Percentiles rank a stretch among this genome's conserved stretches.
These are phyloP conservation scores for Aphaenogaster ashmeadi DNA, from an alignment of 1,140 invertebrate genomes.

Conservation along the genomic window DNA sequence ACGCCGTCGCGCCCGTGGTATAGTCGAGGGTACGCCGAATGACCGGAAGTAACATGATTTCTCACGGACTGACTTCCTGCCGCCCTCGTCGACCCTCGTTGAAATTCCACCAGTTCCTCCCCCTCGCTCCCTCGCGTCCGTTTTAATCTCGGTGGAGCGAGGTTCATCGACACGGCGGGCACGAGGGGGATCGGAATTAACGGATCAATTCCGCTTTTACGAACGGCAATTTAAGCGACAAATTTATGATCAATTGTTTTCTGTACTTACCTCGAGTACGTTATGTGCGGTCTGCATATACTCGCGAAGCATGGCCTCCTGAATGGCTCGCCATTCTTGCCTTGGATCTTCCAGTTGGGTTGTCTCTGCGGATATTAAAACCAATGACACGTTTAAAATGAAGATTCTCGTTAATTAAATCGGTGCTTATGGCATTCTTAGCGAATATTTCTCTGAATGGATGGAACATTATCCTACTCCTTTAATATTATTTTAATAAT, in stretches of 20 bases:
- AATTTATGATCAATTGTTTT: background rate
- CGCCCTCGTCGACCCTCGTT: slow-evolving; percentile 82
- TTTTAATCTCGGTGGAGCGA: slow-evolving; percentile 47
- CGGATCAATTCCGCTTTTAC: slow-evolving; percentile 33
- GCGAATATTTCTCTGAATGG: background rate
- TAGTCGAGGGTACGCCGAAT: slow-evolving; percentile 49
- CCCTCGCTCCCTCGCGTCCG: background rate
- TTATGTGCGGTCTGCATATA: slow-evolving; percentile 98
- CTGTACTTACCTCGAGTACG: slow-evolving; percentile 93
- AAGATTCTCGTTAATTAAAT: slow-evolving; percentile 1
- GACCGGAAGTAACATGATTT: slow-evolving; percentile 81
- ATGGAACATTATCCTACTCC: background rate
- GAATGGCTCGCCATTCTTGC: slow-evolving; percentile 97
- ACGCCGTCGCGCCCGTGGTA: slow-evolving; percentile 13
- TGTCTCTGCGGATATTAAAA: slow-evolving; percentile 90
- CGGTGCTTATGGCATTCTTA: background rate
- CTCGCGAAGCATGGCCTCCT: slow-evolving; percentile 98
- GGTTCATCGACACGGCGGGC: slow-evolving; percentile 60
- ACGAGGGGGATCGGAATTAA: background rate
- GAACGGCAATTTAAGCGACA: background rate
- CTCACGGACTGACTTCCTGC: slow-evolving; percentile 85
- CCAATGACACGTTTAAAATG: slow-evolving; percentile 12
- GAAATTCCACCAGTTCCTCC: slow-evolving; percentile 54
- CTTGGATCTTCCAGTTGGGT: slow-evolving; percentile 98
- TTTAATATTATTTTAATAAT: slow-evolving; percentile 4